A percentile compares a stretch with the other conserved stretches of the same genome.
Conservation (phyloP, 2,888 invertebrate species). For the Unio pictorum region DNA sequence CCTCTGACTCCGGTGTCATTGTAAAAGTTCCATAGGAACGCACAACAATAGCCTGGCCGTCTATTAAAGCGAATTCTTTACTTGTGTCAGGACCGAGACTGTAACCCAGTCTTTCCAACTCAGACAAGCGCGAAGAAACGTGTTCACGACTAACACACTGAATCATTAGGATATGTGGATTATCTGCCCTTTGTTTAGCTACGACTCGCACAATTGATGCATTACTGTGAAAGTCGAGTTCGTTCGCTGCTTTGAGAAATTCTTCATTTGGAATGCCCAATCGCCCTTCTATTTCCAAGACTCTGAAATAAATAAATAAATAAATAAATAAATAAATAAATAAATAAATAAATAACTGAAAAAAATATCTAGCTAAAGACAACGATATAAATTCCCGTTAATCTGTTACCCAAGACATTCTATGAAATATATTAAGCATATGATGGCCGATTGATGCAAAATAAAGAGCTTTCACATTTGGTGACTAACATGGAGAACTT, state of each 20-base stretch:
- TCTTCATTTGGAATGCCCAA: neutral
- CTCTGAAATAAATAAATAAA: neutral
- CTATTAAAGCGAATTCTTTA: neutral
- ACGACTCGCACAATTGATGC: slow-evolving; percentile 3
- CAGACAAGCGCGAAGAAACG: neutral
- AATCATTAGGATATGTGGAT: neutral
- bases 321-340: neutral
- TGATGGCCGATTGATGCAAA: too few species aligned
- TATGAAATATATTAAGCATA: too few species aligned
- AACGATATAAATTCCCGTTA: too few species aligned
- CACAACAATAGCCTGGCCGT: neutral
- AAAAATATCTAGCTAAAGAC: too few species aligned
- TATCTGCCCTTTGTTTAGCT: slow-evolving; percentile 1
- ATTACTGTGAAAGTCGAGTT: neutral
- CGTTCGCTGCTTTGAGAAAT: neutral
- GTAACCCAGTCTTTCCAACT: neutral
- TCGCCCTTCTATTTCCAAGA: neutral
- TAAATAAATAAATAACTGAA: too few species aligned
- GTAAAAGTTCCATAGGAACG: neutral
- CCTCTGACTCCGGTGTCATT: neutral
- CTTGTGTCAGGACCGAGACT: neutral
- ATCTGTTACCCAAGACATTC: too few species aligned
- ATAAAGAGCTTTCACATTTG: too few species aligned
- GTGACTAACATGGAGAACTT: too few species aligned
- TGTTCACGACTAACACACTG: neutral